These are phyloP conservation scores for Drosophila gaucha DNA, from an alignment of 2,888 invertebrate species.

Conservation along the genomic window DNA sequence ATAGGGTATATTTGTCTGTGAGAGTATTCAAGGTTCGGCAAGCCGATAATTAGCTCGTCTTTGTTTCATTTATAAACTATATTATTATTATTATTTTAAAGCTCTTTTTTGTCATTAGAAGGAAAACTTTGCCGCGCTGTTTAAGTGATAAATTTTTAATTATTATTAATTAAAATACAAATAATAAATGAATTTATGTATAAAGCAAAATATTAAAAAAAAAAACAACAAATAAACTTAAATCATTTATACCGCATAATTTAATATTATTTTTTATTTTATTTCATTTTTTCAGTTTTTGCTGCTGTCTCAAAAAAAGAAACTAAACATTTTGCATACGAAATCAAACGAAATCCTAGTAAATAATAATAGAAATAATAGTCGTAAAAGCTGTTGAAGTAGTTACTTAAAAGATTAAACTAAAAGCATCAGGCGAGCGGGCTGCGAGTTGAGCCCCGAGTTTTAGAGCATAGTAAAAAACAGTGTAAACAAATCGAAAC, in stretches of 20 bases:
- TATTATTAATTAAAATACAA: slow-evolving; percentile 49
- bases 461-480: no score
- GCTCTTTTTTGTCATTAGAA: slow-evolving; percentile 43
- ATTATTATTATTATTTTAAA: slow-evolving; percentile 49
- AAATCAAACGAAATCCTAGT: slow-evolving; percentile 21
- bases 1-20: slow-evolving; percentile 23
- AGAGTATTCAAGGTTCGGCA: slow-evolving; percentile 34
- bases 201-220: slow-evolving; percentile 42
- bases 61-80: slow-evolving; percentile 27
- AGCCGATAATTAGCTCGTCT: slow-evolving; percentile 21
- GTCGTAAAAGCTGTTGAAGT: slow-evolving; percentile 6
- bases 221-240: slow-evolving; percentile 49
- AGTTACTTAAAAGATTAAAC: slow-evolving; percentile 12
- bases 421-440: slow-evolving; percentile 22
- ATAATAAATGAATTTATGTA: slow-evolving; percentile 76
- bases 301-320: slow-evolving; percentile 6
- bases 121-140: slow-evolving; percentile 63
- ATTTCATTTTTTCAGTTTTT: slow-evolving; percentile 1
- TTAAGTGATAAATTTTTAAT: slow-evolving; percentile 71
- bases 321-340: neutral
- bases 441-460: no score
- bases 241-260: slow-evolving; percentile 59
- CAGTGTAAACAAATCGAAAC: slow-evolving; percentile 26
- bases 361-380: slow-evolving; percentile 1
- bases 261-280: slow-evolving; percentile 33